phyloP scores from a whole-genome alignment of 2,888 invertebrate species.

The Orthosia cruda region DNA sequence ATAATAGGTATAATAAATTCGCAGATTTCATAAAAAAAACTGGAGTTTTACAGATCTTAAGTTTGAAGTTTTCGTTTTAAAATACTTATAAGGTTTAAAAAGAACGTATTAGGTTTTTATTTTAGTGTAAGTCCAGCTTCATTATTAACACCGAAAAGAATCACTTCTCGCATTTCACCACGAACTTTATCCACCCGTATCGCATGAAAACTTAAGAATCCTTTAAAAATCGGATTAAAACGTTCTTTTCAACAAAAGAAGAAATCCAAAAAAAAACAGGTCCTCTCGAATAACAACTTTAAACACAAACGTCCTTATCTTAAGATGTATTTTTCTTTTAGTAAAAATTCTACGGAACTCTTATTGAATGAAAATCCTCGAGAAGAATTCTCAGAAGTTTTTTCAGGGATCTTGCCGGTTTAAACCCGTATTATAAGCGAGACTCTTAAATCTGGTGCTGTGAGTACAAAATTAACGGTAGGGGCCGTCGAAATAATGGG shows the following conservation, averaged over 20 bases:
- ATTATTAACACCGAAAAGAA: constrained; percentile 12
- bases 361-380: constrained; percentile 68
- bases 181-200: constrained; percentile 23
- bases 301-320: constrained; percentile 62
- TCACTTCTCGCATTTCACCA: constrained; percentile 13
- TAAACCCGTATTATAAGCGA: constrained; percentile 48
- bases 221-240: constrained; percentile 61
- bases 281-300: constrained; percentile 54
- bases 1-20: neutral
- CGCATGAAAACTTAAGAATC: constrained; percentile 39
- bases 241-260: constrained; percentile 39
- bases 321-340: constrained; percentile 53
- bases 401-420: constrained; percentile 42
- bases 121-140: neutral
- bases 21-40: neutral
- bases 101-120: neutral
- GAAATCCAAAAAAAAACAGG: constrained; percentile 38
- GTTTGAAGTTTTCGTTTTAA: neutral
- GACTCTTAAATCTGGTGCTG: constrained; percentile 53
- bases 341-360: constrained; percentile 53
- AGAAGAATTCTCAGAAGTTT: constrained; percentile 64
- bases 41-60: neutral
- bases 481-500: constrained; percentile 35
- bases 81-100: neutral
- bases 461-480: constrained; percentile 38